phyloP scores from a whole-genome alignment of 2,888 invertebrate species.

The Thumatha senex region DNA sequence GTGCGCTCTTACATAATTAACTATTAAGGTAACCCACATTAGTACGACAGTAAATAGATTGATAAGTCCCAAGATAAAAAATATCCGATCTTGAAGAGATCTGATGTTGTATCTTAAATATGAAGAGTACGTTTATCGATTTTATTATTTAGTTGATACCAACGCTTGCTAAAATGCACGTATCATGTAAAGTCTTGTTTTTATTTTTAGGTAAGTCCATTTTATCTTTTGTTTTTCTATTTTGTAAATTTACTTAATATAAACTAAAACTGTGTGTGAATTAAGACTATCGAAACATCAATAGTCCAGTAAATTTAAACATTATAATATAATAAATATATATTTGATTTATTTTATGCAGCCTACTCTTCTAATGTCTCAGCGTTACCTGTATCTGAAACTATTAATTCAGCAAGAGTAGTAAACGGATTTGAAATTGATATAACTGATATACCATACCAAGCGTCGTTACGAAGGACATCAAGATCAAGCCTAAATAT shows the following conservation, averaged over 20 bases:
- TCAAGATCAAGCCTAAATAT: constrained; percentile 22
- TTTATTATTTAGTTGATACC: constrained; percentile 36
- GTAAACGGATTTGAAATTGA: constrained; percentile 74
- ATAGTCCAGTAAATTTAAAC: too few relatives aligned
- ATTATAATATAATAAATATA: not conserved
- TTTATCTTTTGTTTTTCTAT: too few relatives aligned
- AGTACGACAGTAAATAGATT: too few relatives aligned
- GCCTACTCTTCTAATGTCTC: constrained; percentile 24
- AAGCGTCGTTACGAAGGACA: constrained; percentile 55
- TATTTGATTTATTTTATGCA: constrained; percentile 11
- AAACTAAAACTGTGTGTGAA: too few relatives aligned
- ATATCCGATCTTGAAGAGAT: constrained; percentile 43
- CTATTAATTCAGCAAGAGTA: constrained; percentile 50
- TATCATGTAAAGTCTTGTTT: constrained; percentile 16
- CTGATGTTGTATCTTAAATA: constrained; percentile 48
- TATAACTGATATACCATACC: constrained; percentile 70
- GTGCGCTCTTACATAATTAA: too few relatives aligned
- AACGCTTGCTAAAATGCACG: constrained; percentile 44
- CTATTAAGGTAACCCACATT: too few relatives aligned
- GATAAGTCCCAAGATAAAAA: constrained; percentile 35
- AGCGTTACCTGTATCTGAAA: constrained; percentile 33
- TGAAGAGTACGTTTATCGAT: constrained; percentile 14
- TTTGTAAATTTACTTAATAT: too few relatives aligned
- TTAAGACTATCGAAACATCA: too few relatives aligned
- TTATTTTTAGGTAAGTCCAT: constrained; percentile 8